A percentile compares a stretch with the other conserved stretches of the same genome.
These are phyloP conservation scores for Psilopsiagon aymara DNA, from an alignment of 2,113 vertebrate genomes.

Conservation along the genomic window DNA sequence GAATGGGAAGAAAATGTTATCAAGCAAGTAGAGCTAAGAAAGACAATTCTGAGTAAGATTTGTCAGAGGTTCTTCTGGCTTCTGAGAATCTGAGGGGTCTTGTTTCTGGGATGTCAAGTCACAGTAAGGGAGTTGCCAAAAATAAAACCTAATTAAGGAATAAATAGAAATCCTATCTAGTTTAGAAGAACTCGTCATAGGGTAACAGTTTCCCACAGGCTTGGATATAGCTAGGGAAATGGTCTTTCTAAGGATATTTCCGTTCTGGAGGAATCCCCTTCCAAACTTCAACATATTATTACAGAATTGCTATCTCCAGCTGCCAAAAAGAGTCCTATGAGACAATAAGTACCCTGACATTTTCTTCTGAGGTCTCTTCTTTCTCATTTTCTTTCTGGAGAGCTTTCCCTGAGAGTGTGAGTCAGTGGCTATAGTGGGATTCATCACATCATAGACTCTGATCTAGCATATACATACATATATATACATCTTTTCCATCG, in stretches of 20 bases:
- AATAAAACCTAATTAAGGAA: conserved; percentile 53
- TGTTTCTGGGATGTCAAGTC: conserved; percentile 24
- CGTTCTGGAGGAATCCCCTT: conserved; percentile 50
- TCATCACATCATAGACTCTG: background rate
- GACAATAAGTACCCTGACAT: conserved; percentile 56
- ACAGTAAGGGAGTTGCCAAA: conserved; percentile 49
- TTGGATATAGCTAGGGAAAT: background rate
- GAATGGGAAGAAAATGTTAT: background rate
- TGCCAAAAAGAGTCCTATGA: conserved; percentile 58
- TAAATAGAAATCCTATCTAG: conserved; percentile 53
- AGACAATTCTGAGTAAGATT: background rate
- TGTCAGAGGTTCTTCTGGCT: background rate
- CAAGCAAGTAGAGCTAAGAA: background rate
- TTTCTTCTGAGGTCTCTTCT: conserved; percentile 48
- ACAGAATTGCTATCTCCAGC: conserved; percentile 1
- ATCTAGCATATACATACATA: background rate
- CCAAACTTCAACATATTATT: conserved; percentile 20
- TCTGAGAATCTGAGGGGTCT: conserved; percentile 62
- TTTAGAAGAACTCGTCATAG: conserved; percentile 58
- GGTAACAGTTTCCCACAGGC: conserved; percentile 68
- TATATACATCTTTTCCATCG: background rate
- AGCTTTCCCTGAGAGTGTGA: background rate
- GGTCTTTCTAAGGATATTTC: conserved; percentile 39
- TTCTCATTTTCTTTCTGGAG: conserved; percentile 44
- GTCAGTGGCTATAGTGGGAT: background rate